Evolutionary conservation across 2,113 vertebrate genomes (phyloP).

Genomic region (Prunella himalayana): DNA sequence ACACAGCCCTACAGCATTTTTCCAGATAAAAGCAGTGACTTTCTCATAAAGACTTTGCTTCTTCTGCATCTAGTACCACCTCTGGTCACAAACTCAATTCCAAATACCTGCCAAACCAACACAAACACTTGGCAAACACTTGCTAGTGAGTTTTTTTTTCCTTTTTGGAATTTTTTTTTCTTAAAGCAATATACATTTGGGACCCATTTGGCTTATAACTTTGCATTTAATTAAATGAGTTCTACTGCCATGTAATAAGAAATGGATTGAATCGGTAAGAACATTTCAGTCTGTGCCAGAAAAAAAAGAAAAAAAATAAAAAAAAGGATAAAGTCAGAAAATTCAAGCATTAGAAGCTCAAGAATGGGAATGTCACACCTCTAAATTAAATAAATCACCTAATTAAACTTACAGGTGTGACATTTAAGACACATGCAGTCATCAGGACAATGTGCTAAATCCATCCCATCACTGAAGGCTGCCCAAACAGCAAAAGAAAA

Average conservation of each 20-base stretch:
- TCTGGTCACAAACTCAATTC: background rate
- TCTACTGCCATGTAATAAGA: constrained; percentile 52
- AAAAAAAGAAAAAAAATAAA: background rate
- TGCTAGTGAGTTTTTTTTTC: background rate
- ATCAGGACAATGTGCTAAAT: background rate
- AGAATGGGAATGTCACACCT: background rate
- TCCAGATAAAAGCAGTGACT: background rate
- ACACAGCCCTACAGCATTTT: background rate
- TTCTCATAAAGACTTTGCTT: background rate
- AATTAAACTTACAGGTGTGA: constrained; percentile 33
- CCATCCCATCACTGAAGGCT: background rate
- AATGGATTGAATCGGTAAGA: constrained; percentile 28
- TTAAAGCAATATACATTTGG: constrained; percentile 39
- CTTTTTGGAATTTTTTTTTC: background rate
- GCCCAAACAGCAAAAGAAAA: background rate
- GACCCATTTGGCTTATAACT: constrained; percentile 48
- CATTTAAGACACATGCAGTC: background rate
- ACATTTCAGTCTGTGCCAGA: background rate
- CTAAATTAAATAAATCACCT: constrained; percentile 38
- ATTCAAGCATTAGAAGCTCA: background rate
- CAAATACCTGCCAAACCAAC: constrained; percentile 41
- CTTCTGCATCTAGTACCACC: background rate
- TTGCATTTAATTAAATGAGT: constrained; percentile 61
- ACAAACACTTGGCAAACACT: constrained; percentile 38
- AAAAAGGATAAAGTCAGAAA: background rate